Conservation (phyloP, 1,140 invertebrate genomes). For the Dendroctonus ponderosae region DNA sequence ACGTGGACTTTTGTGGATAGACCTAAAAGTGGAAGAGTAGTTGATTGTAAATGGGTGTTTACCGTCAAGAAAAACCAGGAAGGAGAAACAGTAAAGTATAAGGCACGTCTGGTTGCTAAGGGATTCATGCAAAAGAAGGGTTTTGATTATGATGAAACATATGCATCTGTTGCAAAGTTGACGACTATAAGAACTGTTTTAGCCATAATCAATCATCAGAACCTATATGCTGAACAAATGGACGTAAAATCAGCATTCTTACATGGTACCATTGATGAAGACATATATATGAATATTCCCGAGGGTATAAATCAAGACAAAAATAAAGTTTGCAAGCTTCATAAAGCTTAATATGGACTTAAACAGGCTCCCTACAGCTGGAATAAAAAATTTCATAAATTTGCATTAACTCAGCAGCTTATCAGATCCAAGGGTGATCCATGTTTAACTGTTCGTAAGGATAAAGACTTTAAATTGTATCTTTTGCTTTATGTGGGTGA, state of each 20-base stretch:
- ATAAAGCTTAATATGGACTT: constrained; percentile 47
- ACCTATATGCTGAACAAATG: constrained; percentile 40
- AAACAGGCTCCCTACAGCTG: constrained; percentile 47
- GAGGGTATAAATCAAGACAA: constrained; percentile 24
- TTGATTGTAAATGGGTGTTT: constrained; percentile 51
- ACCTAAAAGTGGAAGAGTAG: constrained; percentile 35
- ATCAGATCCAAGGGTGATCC: neutral
- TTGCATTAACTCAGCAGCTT: neutral
- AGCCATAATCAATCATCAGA: constrained; percentile 33
- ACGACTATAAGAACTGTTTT: constrained; percentile 43
- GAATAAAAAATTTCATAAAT: constrained; percentile 42
- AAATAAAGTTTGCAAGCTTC: constrained; percentile 30
- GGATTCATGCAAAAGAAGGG: constrained; percentile 46
- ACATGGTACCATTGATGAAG: constrained; percentile 34
- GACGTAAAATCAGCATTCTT: constrained; percentile 44
- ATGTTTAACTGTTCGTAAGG: neutral
- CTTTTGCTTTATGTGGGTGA: neutral
- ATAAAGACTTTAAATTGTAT: constrained; percentile 2
- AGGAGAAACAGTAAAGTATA: constrained; percentile 36
- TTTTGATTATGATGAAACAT: constrained; percentile 47
- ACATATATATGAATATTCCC: constrained; percentile 37
- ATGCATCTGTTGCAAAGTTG: constrained; percentile 43
- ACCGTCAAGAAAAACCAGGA: constrained; percentile 31
- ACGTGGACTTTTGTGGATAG: constrained; percentile 43
- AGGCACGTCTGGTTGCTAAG: constrained; percentile 51